Conservation (phyloP, 2,888 invertebrate species). For the Dimorphilus gyrociliatus region DNA sequence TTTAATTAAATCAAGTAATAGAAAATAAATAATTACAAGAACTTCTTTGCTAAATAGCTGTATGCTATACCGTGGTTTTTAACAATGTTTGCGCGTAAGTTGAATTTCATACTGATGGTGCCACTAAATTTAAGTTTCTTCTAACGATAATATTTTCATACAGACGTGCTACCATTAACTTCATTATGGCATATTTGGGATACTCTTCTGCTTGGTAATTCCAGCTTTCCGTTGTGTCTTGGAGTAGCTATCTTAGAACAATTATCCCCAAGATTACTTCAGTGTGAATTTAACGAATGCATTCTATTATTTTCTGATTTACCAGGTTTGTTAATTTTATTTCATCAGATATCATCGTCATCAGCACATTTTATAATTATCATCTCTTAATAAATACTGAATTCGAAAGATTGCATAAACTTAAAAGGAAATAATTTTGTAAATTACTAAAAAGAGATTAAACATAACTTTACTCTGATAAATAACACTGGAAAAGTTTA, state of each 20-base stretch:
- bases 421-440: too few species aligned
- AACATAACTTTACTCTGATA: too few species aligned
- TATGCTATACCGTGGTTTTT: slow-evolving; percentile 98
- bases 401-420: too few species aligned
- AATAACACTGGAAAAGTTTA: too few species aligned
- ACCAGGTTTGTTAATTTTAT: slow-evolving; percentile 47
- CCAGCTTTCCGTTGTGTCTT: slow-evolving; percentile 79
- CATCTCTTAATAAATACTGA: too few species aligned
- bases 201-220: slow-evolving; percentile 75
- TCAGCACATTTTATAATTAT: too few species aligned
- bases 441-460: too few species aligned
- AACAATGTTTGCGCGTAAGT: slow-evolving; percentile 93
- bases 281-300: slow-evolving; percentile 92
- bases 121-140: not conserved
- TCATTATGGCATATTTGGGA: slow-evolving; percentile 97
- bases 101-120: slow-evolving; percentile 3
- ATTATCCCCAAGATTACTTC: slow-evolving; percentile 46
- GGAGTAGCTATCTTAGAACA: slow-evolving; percentile 82
- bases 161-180: slow-evolving; percentile 91
- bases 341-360: too few species aligned
- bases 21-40: too few species aligned
- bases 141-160: slow-evolving; percentile 29
- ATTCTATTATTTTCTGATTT: slow-evolving; percentile 94
- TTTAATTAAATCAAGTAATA: too few species aligned
- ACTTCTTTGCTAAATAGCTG: too few species aligned